Base-by-base conservation (phyloP, 2,113 vertebrate species). In the Podarcis cretensis region DNA sequence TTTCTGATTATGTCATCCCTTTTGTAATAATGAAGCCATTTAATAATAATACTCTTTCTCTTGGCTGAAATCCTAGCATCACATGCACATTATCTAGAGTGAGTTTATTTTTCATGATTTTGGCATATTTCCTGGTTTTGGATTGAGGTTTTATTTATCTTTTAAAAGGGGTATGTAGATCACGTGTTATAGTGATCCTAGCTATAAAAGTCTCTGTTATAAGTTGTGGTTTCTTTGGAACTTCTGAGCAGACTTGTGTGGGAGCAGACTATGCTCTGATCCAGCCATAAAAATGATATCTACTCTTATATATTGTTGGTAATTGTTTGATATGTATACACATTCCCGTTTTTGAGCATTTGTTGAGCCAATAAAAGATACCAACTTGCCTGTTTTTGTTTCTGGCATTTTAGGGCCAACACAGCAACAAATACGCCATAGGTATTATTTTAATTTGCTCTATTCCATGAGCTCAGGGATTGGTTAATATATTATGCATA, bases 21-120 rank as follows among this genome's bases (percentile, higher is more conserved):
- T 57, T 32, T 63, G 12, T 57, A 30, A 25, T 69, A 84, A 84
- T 27, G 81, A 90, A 91, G 75, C n/a, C 30, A 83, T 16, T 32
- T 74, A 83, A 81, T 1, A 68, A 43, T 68, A 66, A 86, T 63
- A 3, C 0, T 76, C 21, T 88, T 4, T 32, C 76, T 32, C 76
- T 90, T 69, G 68, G 59, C 81, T 57, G 73, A 82, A 92, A 87
- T 65, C 12, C 86, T 78, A 81, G 16, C 14, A 9, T 89, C 14
- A 4, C 5, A 9, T 16, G 0, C 80, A 1, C 35, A 18, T 40
- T 78, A 25, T 65, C 81, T 83, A 78, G 68, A 21, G 18, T 90
- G 71, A 3, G 0, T 27, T 88, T 35, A 78, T 65, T 83, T 85
- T 59, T 76, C 83, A 12, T 81, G 65, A n/a, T 74, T 13, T 87